Base-by-base conservation (phyloP, 2,113 vertebrate genomes). In the Leucopternis melanops region DNA sequence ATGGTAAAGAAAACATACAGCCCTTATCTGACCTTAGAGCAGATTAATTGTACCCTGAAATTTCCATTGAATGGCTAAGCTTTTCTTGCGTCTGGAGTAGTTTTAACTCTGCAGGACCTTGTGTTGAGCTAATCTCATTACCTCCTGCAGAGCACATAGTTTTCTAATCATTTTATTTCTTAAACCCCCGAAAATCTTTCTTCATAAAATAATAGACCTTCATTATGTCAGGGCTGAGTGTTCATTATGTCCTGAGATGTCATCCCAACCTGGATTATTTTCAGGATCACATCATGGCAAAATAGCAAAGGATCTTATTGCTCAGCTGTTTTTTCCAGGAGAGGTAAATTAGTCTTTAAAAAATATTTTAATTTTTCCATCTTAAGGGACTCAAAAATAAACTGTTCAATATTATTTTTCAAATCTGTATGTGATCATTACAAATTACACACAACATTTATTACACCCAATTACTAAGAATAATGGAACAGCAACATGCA, bases 151-250 rank as follows among this genome's bases (percentile, higher is more conserved):
- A 96, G 86, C 86, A 88, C 90, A 93, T 87, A 94, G 59, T 96
- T 97, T 94, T 94, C 82, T 94, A 96, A 95, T 87, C 2, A 93
- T 96, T 97, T 96, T 91, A 83, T 94, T 97, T 96, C 93, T 95
- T 96, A 93, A 93, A 80, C 31, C 80, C 49, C 81, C 93, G 84
- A 90, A 96, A 88, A 86, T 36, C 54, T 96, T 89, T 73, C 50
- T 95, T 63, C 44, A 52, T 94, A 93, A 97, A 95, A 91, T 94
- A 94, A 93, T 92, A 91, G 75, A 66, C 17, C 8, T 77, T 92
- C 61, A 81, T 97, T 97, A 96, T 70, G 86, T 87, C 54, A 79
- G 91, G 47, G 23, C 54, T 93, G 95, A 96, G 54, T 93, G 70
- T 95, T 96, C 88, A 82, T 94, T 81, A 91, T 75, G 82, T 86